phyloP scores from a whole-genome alignment of 1,140 invertebrate genomes.

The Camponotus floridanus region DNA sequence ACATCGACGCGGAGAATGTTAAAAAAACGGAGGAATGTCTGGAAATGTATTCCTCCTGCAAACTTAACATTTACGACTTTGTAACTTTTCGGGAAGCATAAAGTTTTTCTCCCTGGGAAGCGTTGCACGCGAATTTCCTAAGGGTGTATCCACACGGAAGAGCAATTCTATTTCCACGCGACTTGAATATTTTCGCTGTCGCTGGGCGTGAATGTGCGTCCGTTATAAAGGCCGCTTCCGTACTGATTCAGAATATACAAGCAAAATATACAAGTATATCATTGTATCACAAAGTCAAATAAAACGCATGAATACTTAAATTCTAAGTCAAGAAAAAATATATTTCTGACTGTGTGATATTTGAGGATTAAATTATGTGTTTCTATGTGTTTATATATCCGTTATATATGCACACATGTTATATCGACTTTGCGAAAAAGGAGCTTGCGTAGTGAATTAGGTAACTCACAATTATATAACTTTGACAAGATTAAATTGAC shows the following conservation, averaged over 20 bases:
- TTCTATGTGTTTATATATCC: background rate
- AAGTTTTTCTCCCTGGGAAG: constrained; percentile 41
- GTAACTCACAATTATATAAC: background rate
- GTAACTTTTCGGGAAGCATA: constrained; percentile 67
- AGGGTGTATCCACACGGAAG: background rate
- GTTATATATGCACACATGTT: background rate
- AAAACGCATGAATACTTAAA: background rate
- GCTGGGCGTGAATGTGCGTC: background rate
- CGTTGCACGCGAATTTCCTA: constrained; percentile 42
- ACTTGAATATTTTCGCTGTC: constrained; percentile 47
- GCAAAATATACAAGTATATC: background rate
- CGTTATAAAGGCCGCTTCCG: background rate
- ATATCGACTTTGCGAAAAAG: background rate
- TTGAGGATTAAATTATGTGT: background rate
- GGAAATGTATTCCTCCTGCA: constrained; percentile 75
- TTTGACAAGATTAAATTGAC: constrained; percentile 1
- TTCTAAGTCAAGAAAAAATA: background rate
- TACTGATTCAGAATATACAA: constrained; percentile 17
- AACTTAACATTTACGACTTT: constrained; percentile 81
- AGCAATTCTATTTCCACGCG: constrained; percentile 25
- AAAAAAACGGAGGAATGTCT: constrained; percentile 72
- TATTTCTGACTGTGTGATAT: background rate
- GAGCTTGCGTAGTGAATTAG: background rate
- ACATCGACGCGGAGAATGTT: constrained; percentile 70
- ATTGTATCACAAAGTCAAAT: background rate